A percentile compares a stretch with the other conserved stretches of the same genome.
Conservation (phyloP, 2,797 vertebrate species). For the Megalops cyprinoides region DNA sequence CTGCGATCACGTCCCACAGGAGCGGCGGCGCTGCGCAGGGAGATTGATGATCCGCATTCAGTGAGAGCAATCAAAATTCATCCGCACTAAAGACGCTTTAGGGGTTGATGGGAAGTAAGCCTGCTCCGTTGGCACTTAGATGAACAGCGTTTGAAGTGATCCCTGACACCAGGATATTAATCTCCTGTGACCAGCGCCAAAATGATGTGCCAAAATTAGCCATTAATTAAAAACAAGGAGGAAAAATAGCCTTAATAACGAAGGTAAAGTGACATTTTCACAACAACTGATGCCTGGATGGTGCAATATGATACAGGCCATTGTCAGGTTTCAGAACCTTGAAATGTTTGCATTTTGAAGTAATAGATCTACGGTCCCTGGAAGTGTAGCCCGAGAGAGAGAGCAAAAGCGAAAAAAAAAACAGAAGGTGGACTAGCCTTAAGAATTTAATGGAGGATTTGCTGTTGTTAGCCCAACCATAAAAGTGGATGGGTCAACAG, state of each 20-base stretch:
- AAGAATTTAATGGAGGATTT: neutral
- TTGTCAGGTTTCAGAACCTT: neutral
- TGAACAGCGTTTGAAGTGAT: constrained; percentile 24
- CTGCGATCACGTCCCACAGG: constrained; percentile 59
- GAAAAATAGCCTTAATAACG: neutral
- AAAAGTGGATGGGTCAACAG: neutral
- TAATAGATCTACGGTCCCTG: neutral
- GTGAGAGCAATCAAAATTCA: constrained; percentile 18
- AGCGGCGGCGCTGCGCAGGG: constrained; percentile 41
- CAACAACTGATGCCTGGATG: neutral
- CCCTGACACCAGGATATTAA: constrained; percentile 31
- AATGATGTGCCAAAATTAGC: constrained; percentile 21
- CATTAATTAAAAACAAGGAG: constrained; percentile 22
- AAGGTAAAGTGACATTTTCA: constrained; percentile 3
- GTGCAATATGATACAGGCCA: neutral
- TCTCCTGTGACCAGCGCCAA: constrained; percentile 14
- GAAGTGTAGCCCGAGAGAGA: neutral
- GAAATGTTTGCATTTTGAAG: neutral
- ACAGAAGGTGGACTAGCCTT: neutral
- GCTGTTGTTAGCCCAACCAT: neutral
- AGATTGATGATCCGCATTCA: constrained; percentile 49
- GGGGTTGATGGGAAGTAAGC: constrained; percentile 32
- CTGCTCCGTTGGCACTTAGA: constrained; percentile 30
- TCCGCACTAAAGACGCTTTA: constrained; percentile 21
- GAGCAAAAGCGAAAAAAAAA: neutral